Percentiles rank a stretch among this genome's conserved stretches.
phyloP scores from a whole-genome alignment of 2,888 invertebrate species.

The Ichneumon xanthorius region DNA sequence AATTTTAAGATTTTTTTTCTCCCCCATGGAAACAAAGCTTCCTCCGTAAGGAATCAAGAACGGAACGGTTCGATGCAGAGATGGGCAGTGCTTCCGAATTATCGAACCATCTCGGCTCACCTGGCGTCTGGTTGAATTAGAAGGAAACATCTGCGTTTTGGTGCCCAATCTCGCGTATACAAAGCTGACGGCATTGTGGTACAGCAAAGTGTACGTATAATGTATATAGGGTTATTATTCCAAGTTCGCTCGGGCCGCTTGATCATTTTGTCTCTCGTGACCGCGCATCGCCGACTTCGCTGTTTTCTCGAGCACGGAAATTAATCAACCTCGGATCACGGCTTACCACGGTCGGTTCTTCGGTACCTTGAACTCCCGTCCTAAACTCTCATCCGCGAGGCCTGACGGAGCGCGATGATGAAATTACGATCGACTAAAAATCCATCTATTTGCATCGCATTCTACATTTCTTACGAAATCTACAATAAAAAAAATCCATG shows the following conservation, averaged over 20 bases:
- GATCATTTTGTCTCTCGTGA: constrained; percentile 75
- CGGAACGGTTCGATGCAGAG: constrained; percentile 46
- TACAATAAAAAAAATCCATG: not conserved
- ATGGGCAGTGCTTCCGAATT: constrained; percentile 71
- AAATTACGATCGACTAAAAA: not conserved
- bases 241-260: constrained; percentile 34
- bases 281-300: constrained; percentile 79
- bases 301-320: constrained; percentile 83
- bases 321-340: constrained; percentile 81
- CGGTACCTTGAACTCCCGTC: constrained; percentile 17
- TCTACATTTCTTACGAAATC: not conserved
- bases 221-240: constrained; percentile 14
- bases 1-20: not conserved
- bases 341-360: constrained; percentile 13
- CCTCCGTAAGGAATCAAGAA: not conserved
- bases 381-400: not conserved
- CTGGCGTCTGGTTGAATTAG: constrained; percentile 74
- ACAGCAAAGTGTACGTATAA: constrained; percentile 31
- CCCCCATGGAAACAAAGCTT: constrained; percentile 3
- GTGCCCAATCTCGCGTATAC: constrained; percentile 66
- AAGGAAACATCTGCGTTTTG: constrained; percentile 71
- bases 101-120: constrained; percentile 83
- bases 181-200: constrained; percentile 46
- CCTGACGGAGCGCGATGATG: not conserved
- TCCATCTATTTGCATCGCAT: not conserved